phyloP scores from a whole-genome alignment of 92 coral and sea anemone species.

The Palythoa caribaeorum region DNA sequence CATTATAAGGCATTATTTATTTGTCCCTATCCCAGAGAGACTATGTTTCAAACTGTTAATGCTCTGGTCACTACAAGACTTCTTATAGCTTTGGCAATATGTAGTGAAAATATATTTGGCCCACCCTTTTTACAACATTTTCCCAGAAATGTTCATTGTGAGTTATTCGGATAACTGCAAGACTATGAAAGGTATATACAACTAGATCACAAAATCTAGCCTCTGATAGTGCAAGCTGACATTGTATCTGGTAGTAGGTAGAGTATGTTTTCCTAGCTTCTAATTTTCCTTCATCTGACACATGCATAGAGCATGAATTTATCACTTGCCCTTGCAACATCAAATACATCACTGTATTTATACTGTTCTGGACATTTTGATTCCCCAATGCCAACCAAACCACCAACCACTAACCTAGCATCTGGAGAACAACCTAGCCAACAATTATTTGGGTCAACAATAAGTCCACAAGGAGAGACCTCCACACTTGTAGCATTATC shows the following conservation, averaged over 20 bases:
- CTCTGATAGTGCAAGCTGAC: constrained; percentile 60
- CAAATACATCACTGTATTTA: constrained; percentile 67
- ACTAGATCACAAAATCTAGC: constrained; percentile 65
- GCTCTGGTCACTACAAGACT: constrained; percentile 28
- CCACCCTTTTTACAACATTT: constrained; percentile 58
- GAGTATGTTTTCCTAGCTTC: constrained; percentile 63
- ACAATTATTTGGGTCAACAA: constrained; percentile 58
- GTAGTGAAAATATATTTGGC: constrained; percentile 56
- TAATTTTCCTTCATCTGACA: constrained; percentile 52
- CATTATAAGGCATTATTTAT: not conserved
- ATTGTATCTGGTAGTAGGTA: constrained; percentile 51
- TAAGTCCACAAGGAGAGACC: constrained; percentile 66
- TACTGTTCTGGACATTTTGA: constrained; percentile 72
- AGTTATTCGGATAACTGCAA: constrained; percentile 58
- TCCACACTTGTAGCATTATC: constrained; percentile 42
- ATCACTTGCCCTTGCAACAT: constrained; percentile 63
- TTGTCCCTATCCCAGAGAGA: constrained; percentile 5
- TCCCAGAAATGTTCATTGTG: constrained; percentile 66
- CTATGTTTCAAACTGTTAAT: constrained; percentile 2
- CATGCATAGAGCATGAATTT: constrained; percentile 52
- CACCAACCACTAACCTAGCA: constrained; percentile 57
- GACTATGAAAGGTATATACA: constrained; percentile 71
- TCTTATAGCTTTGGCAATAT: constrained; percentile 56
- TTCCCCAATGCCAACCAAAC: constrained; percentile 67
- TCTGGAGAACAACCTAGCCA: constrained; percentile 74